Percentiles rank a stretch among this genome's conserved stretches.
Conservation (phyloP, 2,888 invertebrate species). For the Clepsis dumicolana region DNA sequence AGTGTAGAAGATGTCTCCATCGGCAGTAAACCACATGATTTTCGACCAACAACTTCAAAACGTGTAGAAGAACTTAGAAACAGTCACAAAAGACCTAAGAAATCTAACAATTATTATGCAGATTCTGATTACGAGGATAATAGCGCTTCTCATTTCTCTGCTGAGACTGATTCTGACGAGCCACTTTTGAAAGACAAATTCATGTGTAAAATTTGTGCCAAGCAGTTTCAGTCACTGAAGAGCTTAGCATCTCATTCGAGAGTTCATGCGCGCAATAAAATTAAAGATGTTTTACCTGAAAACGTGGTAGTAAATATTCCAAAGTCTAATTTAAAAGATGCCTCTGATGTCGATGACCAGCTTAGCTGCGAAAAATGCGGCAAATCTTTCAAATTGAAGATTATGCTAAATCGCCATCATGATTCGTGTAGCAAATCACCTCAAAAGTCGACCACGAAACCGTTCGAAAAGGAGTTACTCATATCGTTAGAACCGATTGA, state of each 20-base stretch:
- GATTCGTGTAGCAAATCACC: constrained; percentile 63
- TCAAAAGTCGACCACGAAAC: constrained; percentile 51
- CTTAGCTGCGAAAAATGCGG: constrained; percentile 72
- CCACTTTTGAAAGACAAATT: constrained; percentile 58
- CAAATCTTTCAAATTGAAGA: constrained; percentile 78
- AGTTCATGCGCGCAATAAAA: constrained; percentile 55
- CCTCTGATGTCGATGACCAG: constrained; percentile 65
- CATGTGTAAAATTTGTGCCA: constrained; percentile 68
- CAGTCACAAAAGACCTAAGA: constrained; percentile 62
- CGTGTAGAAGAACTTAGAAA: constrained; percentile 70
- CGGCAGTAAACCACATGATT: constrained; percentile 67
- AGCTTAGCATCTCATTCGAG: constrained; percentile 62
- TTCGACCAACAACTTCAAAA: constrained; percentile 64
- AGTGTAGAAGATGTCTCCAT: constrained; percentile 67
- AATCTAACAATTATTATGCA: constrained; percentile 53
- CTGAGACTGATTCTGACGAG: constrained; percentile 77
- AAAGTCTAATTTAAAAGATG: constrained; percentile 54
- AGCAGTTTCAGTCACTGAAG: constrained; percentile 57
- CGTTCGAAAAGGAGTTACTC: constrained; percentile 64
- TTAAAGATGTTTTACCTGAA: constrained; percentile 35
- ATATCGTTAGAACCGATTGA: constrained; percentile 75
- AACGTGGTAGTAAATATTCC: constrained; percentile 55
- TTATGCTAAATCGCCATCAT: constrained; percentile 78
- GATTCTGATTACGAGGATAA: constrained; percentile 77
- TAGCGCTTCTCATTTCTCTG: constrained; percentile 64